phyloP scores from a whole-genome alignment of 2,113 vertebrate species.

The Zosterops pallidus region DNA sequence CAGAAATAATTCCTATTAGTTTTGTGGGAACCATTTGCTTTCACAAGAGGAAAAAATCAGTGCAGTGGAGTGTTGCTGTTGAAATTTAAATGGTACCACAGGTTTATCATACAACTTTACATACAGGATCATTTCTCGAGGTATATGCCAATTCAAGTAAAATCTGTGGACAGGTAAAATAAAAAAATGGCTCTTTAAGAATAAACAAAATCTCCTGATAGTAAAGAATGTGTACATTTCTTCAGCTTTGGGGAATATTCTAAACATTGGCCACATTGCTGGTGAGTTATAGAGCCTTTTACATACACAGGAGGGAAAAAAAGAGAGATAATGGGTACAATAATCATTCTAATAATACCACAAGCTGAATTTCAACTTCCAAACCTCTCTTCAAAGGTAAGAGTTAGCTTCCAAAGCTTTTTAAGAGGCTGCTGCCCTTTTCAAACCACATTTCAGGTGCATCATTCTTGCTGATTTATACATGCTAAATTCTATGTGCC shows the following conservation, averaged over 20 bases:
- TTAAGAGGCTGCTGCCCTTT: constrained; percentile 70
- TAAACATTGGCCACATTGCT: neutral
- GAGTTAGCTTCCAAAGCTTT: constrained; percentile 69
- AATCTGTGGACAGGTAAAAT: neutral
- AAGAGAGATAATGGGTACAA: constrained; percentile 16
- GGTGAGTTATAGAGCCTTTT: constrained; percentile 53
- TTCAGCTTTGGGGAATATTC: constrained; percentile 9
- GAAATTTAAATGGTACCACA: neutral
- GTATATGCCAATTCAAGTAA: neutral
- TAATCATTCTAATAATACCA: constrained; percentile 34
- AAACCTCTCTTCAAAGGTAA: constrained; percentile 39
- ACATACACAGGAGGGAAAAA: neutral
- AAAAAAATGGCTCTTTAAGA: neutral
- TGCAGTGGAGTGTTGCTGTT: neutral
- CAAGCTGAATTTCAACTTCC: constrained; percentile 61
- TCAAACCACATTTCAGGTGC: constrained; percentile 63
- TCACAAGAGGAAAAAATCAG: neutral
- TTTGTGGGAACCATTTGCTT: neutral
- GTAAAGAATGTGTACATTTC: constrained; percentile 1
- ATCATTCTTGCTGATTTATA: constrained; percentile 74
- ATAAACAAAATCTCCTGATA: neutral
- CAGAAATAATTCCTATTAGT: neutral
- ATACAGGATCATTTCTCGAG: neutral
- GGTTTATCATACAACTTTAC: neutral
- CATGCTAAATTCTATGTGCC: constrained; percentile 51